phyloP scores from a whole-genome alignment of 2,113 vertebrate species.

The Sisor rabdophorus region DNA sequence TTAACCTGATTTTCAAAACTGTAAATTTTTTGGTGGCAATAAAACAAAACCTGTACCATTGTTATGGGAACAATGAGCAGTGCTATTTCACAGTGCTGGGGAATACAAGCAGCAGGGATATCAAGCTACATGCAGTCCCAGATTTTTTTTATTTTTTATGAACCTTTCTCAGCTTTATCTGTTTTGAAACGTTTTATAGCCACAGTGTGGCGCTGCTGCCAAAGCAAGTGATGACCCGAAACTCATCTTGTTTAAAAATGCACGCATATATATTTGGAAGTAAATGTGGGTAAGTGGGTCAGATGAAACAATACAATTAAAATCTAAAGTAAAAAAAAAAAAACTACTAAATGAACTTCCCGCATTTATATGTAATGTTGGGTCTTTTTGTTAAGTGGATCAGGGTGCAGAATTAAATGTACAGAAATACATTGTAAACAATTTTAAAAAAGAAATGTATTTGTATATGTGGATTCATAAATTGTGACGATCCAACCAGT shows the following conservation, averaged over 20 bases:
- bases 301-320: not conserved
- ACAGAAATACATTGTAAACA: too few species aligned
- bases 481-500: too few species aligned
- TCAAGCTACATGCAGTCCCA: not conserved
- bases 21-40: not conserved
- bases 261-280: not conserved
- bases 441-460: too few species aligned
- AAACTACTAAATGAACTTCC: not conserved
- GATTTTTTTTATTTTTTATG: not conserved
- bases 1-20: conserved; percentile 24
- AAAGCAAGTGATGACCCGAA: conserved; percentile 47
- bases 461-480: too few species aligned
- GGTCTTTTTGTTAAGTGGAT: too few species aligned
- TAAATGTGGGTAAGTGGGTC: not conserved
- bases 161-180: not conserved
- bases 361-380: not conserved
- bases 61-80: not conserved
- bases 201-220: conserved; percentile 64
- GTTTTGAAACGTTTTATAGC: not conserved
- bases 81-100: not conserved
- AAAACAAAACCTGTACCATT: not conserved
- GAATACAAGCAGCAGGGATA: not conserved
- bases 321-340: not conserved
- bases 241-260: not conserved
- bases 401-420: too few species aligned